Percentiles rank a stretch among this genome's conserved stretches.
Conservation (phyloP, 2,888 invertebrate species). For the Platynereis dumerilii region DNA sequence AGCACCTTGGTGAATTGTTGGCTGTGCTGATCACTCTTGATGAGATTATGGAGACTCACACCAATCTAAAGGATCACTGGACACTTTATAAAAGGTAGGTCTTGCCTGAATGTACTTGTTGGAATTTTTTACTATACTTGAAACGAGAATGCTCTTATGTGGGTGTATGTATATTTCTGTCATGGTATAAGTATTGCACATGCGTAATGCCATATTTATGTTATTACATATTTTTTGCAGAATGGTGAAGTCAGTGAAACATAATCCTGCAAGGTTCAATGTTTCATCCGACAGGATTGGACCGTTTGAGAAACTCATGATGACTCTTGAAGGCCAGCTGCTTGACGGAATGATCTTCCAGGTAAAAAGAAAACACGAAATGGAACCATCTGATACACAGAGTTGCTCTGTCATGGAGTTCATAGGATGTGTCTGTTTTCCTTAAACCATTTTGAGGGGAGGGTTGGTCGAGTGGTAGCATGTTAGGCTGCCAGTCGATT, state of each 20-base stretch:
- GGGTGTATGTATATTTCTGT: slow-evolving; percentile 5
- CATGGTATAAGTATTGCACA: not conserved
- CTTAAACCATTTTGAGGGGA: no score
- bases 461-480: no score
- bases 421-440: no score
- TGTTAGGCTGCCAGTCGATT: no score
- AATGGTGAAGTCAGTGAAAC: slow-evolving; percentile 74
- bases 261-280: slow-evolving; percentile 71
- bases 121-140: no score
- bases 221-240: slow-evolving; percentile 39
- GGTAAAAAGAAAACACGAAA: slow-evolving; percentile 63
- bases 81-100: slow-evolving; percentile 73
- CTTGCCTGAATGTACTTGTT: no score
- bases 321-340: slow-evolving; percentile 73
- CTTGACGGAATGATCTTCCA: slow-evolving; percentile 76
- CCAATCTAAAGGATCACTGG: slow-evolving; percentile 75
- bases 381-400: no score
- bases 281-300: slow-evolving; percentile 71
- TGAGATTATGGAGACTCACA: slow-evolving; percentile 69
- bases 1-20: slow-evolving; percentile 66
- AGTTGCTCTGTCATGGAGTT: no score
- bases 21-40: slow-evolving; percentile 71
- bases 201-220: not conserved
- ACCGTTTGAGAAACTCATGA: slow-evolving; percentile 75
- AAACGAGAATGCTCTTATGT: no score